Base-by-base conservation (phyloP, 2,888 invertebrate species). In the Parnassius mnemosyne region DNA sequence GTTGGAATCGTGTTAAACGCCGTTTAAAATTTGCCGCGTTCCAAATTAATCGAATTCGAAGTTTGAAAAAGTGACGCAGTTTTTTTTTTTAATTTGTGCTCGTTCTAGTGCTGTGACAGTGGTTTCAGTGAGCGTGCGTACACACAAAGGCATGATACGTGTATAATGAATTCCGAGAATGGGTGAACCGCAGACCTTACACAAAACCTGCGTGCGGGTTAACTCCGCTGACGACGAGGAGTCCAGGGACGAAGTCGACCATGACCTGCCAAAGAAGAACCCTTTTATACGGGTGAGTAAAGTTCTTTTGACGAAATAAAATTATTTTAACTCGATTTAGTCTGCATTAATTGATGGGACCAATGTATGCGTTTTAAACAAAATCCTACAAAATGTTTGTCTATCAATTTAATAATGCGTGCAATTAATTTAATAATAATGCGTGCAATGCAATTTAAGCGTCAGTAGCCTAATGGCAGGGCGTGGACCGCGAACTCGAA, bases 171-270 rank as follows among this genome's bases (percentile, higher is more conserved):
- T 82, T 76, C 78, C 66, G 87, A 86, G 74, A 87, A 91, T 91
- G 90, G 87, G 77, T 89, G 89, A 90, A 64, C 75, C 75, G 64
- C 76, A 79, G 71, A 75, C 77, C 63, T 80, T 89, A 68, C 89
- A 91, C 69, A 89, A 87, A 75, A 91, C 90, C 76, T 87, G 88
- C 78, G 89, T 91, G 70, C 74, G 87, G 77, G 90, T 90, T 64
- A 87, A 84, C 77, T 88, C 89, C 2, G 89, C 84, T 2, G 89
- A 89, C 46, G 87, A 87, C 68, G 87, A 89, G 3, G 88, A 89
- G 71, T 80, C 87, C n/a, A 75, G 85, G 57, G 89, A 89, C 60
- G 89, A 88, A 70, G 88, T 90, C 10, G 90, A 91, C 72, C 79
- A 83, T 73, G 85, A 85, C 0, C 72, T 90, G 69, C 89, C 90